Conservation (phyloP, 2,888 invertebrate species). For the Drosophila prostipennis region DNA sequence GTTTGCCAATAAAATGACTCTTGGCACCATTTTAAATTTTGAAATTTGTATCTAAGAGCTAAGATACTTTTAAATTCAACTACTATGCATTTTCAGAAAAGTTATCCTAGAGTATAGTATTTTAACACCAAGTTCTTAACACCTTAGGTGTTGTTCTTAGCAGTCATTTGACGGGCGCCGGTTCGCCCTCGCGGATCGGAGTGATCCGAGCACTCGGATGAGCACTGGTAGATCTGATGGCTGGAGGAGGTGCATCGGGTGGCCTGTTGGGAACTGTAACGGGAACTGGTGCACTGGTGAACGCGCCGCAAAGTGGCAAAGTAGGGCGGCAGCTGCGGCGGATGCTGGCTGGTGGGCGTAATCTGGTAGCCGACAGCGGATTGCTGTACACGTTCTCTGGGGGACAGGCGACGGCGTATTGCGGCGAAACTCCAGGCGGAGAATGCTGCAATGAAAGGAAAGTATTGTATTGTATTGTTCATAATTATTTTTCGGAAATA, state of each 20-base stretch:
- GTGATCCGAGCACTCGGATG: conserved; percentile 84
- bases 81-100: no score
- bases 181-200: conserved; percentile 60
- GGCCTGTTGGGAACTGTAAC: conserved; percentile 66
- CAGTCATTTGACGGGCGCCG: no score
- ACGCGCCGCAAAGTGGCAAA: conserved; percentile 81
- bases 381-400: conserved; percentile 84
- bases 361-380: conserved; percentile 83
- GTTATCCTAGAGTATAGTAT: no score
- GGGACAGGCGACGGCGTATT: conserved; percentile 74
- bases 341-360: conserved; percentile 83
- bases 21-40: no score
- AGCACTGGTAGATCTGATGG: conserved; percentile 84
- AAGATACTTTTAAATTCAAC: no score
- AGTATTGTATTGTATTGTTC: no score
- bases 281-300: conserved; percentile 83
- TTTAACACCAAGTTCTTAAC: no score
- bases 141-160: no score
- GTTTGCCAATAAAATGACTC: no score
- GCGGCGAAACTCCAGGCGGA: conserved; percentile 84
- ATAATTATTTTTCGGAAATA: no score
- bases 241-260: conserved; percentile 42
- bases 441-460: conserved; percentile 64
- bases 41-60: no score
- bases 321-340: conserved; percentile 83